Percentiles rank a stretch among this genome's conserved stretches.
Evolutionary conservation across 2,888 invertebrate genomes (phyloP).

Genomic region (Ryuthela nishihirai): DNA sequence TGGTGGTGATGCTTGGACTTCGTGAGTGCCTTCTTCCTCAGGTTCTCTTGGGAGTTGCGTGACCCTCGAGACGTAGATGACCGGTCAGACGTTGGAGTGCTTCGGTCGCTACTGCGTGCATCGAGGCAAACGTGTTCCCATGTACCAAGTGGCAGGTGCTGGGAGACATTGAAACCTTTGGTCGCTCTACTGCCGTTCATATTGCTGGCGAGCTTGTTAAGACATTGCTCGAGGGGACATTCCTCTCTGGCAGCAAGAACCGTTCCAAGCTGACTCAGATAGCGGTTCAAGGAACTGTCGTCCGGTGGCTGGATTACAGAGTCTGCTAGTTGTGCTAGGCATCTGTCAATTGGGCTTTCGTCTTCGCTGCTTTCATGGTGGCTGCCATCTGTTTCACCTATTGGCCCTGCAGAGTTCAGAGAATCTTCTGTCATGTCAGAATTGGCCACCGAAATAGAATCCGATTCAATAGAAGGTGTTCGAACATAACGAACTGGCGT

Average conservation of each 20-base stretch:
- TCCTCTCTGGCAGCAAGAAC: conserved; percentile 30
- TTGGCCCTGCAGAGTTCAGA: conserved; percentile 16
- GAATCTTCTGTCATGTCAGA: conserved; percentile 39
- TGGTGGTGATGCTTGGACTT: conserved; percentile 27
- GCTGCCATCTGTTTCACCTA: conserved; percentile 12
- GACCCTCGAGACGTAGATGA: conserved; percentile 33
- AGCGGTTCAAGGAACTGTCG: conserved; percentile 26
- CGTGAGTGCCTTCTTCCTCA: conserved; percentile 23
- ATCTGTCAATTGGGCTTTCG: conserved; percentile 29
- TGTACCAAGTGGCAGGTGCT: conserved; percentile 20
- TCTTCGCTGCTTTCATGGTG: conserved; percentile 26
- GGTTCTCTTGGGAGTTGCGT: conserved; percentile 24
- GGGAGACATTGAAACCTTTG: conserved; percentile 30
- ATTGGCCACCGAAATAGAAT: conserved; percentile 33
- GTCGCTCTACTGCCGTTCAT: conserved; percentile 29
- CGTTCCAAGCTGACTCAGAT: conserved; percentile 30
- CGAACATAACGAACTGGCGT: background rate
- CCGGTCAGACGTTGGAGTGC: conserved; percentile 31
- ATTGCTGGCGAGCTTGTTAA: conserved; percentile 26
- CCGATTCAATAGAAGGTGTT: conserved; percentile 27
- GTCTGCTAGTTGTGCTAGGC: conserved; percentile 28
- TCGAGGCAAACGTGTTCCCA: conserved; percentile 35
- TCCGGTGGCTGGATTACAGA: conserved; percentile 29
- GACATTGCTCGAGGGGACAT: conserved; percentile 15
- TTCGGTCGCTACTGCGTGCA: conserved; percentile 18